phyloP scores from a whole-genome alignment of 2,113 vertebrate genomes.

The Formicarius rufipectus region DNA sequence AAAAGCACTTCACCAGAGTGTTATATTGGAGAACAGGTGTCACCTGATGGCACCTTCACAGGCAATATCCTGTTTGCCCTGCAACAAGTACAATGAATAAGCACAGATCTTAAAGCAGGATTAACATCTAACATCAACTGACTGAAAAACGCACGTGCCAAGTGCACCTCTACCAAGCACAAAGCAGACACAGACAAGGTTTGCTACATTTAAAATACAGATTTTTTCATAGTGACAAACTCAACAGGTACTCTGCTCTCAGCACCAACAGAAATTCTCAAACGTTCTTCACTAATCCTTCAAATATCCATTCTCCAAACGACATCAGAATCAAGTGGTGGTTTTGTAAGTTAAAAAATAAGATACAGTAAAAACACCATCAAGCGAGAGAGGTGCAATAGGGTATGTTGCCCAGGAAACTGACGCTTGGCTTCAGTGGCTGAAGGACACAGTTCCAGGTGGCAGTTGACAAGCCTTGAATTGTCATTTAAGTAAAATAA shows the following conservation, averaged over 20 bases:
- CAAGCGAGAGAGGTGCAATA: not conserved
- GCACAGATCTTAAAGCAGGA: not conserved
- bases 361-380: not conserved
- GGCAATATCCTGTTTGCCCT: not conserved
- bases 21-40: not conserved
- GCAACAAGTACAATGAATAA: not conserved
- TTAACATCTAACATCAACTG: not conserved
- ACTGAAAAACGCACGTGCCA: not conserved
- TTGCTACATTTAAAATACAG: not conserved
- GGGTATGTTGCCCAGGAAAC: not conserved
- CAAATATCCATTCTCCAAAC: not conserved
- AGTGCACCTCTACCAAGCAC: not conserved
- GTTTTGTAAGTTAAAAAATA: not conserved
- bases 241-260: not conserved
- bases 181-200: not conserved
- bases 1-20: not conserved
- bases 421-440: not conserved
- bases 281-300: not conserved
- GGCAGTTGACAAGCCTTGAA: not conserved
- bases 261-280: not conserved
- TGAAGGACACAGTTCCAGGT: not conserved
- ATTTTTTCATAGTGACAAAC: not conserved
- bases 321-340: not conserved
- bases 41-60: not conserved
- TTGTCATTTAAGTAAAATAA: not conserved